Percentiles rank a stretch among this genome's conserved stretches.
phyloP scores from a whole-genome alignment of 2,113 vertebrate genomes.

The Dissostichus mawsoni region DNA sequence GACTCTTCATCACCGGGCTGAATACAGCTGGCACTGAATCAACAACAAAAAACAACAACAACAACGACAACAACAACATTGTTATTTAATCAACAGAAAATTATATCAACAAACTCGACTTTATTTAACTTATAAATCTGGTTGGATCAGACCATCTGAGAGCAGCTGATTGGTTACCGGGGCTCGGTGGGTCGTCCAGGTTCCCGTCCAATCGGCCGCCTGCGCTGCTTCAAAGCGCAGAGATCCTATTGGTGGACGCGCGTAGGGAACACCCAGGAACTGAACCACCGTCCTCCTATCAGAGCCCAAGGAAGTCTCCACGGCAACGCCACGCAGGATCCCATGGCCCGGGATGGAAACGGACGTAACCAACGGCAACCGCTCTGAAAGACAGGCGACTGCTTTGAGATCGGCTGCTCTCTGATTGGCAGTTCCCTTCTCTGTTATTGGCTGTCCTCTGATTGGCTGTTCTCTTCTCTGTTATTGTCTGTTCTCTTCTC shows the following conservation, averaged over 20 bases:
- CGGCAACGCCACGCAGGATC: constrained; percentile 81
- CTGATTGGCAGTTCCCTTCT: neutral
- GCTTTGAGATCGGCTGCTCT: constrained; percentile 2
- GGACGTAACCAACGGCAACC: neutral
- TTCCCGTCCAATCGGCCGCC: constrained; percentile 81
- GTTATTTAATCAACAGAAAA: too few species aligned
- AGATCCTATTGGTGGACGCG: constrained; percentile 85
- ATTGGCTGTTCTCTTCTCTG: constrained; percentile 68
- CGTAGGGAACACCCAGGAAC: constrained; percentile 93
- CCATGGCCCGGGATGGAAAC: constrained; percentile 81
- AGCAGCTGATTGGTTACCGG: constrained; percentile 76
- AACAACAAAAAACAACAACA: too few species aligned
- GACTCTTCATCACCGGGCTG: constrained; percentile 86
- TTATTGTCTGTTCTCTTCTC: neutral
- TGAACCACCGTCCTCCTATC: constrained; percentile 83
- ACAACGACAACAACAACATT: neutral
- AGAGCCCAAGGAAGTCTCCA: constrained; percentile 77
- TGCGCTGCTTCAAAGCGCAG: constrained; percentile 87
- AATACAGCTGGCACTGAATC: constrained; percentile 87
- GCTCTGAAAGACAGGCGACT: constrained; percentile 15
- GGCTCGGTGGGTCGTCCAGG: constrained; percentile 87
- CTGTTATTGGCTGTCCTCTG: constrained; percentile 35
- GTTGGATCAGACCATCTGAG: too few species aligned
- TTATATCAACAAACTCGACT: too few species aligned
- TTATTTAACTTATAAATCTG: too few species aligned